Evolutionary conservation across 2,797 vertebrate genomes (phyloP).

Genomic region (Allobates femoralis): DNA sequence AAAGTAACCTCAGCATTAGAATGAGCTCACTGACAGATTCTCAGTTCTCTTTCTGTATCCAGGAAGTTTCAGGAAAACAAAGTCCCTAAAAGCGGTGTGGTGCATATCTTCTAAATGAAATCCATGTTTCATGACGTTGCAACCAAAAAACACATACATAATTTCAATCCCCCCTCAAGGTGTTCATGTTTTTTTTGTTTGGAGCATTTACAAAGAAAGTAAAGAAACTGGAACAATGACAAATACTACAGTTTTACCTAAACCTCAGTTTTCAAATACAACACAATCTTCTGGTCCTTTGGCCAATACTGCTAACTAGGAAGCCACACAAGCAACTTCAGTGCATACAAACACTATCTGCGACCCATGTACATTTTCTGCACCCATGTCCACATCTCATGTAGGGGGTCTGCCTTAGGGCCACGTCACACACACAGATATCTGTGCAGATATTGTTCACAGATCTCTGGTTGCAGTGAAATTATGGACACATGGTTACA

Average conservation of each 20-base stretch:
- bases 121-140: too few relatives aligned
- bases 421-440: not conserved
- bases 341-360: not conserved
- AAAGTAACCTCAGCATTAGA: too few relatives aligned
- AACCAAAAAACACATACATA: too few relatives aligned
- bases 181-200: not conserved
- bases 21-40: too few relatives aligned
- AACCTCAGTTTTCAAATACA: not conserved
- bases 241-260: not conserved
- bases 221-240: not conserved
- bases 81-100: too few relatives aligned
- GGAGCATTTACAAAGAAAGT: not conserved
- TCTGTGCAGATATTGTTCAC: too few relatives aligned
- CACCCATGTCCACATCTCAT: not conserved
- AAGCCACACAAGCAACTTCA: not conserved
- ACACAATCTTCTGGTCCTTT: conserved; percentile 11
- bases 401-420: not conserved
- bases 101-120: too few relatives aligned
- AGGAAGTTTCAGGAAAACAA: too few relatives aligned
- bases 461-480: too few relatives aligned
- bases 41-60: too few relatives aligned
- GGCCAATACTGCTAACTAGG: not conserved
- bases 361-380: not conserved
- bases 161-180: too few relatives aligned
- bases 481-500: too few relatives aligned